These are phyloP conservation scores for Sander vitreus DNA, from an alignment of 2,113 vertebrate species.

Conservation along the genomic window DNA sequence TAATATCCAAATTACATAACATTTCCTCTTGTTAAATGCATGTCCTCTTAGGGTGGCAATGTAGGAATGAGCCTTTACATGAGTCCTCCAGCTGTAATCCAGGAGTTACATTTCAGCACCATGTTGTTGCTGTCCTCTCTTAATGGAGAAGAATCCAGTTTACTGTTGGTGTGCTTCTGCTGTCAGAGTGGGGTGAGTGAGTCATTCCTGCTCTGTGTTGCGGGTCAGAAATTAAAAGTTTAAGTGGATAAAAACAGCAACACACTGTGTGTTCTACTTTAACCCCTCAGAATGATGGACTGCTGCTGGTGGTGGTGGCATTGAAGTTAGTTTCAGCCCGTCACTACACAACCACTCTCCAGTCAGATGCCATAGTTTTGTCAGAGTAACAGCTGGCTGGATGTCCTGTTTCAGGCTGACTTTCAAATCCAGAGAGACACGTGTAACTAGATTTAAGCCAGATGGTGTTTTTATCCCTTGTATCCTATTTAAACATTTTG, in stretches of 20 bases:
- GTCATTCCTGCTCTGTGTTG: slow-evolving; percentile 26
- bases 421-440: slow-evolving; percentile 69
- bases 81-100: slow-evolving; percentile 28
- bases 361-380: slow-evolving; percentile 46
- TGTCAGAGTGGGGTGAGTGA: slow-evolving; percentile 13
- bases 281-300: background rate
- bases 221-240: slow-evolving; percentile 40
- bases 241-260: slow-evolving; percentile 40
- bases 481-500: slow-evolving; percentile 41
- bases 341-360: slow-evolving; percentile 12
- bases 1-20: background rate
- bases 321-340: background rate
- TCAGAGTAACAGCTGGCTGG: slow-evolving; percentile 71
- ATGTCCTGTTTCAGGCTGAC: slow-evolving; percentile 69
- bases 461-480: slow-evolving; percentile 70
- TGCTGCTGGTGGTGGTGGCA: slow-evolving; percentile 9
- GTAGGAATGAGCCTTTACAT: background rate
- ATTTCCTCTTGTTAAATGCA: background rate
- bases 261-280: slow-evolving; percentile 12
- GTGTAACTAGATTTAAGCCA: slow-evolving; percentile 66
- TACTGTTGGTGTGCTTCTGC: slow-evolving; percentile 20
- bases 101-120: slow-evolving; percentile 28
- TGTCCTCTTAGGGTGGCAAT: background rate
- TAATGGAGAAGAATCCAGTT: background rate
- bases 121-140: background rate